Evolutionary conservation across 2,888 invertebrate species (phyloP), one percentile per base, ranked within the genome.

Genomic region (Teinopalpus imperialis): DNA sequence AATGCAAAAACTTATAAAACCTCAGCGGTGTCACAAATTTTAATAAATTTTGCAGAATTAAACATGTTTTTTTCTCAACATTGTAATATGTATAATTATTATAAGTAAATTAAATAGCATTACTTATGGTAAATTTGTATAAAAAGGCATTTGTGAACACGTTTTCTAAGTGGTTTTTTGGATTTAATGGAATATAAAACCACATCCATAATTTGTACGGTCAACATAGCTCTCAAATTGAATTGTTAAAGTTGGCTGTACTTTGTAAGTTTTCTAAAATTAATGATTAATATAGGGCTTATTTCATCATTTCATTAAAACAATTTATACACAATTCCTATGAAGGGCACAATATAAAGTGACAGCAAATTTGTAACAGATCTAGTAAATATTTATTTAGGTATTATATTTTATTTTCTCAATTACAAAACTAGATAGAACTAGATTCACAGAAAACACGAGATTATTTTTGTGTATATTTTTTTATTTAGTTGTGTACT

Each of bases 261-360:
- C 34, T 16, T 18, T 23, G 16, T 30, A 23, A 12, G 10, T 34
- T 34, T 40, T 40, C n/a, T 27, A 34, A 34, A 29, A 24, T 2
- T 16, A 16, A 16, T 8, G 2, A 16, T 14, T 9, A 9, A 16
- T 23, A 14, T 16, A 1, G 27, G 46, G 46, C 46, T 46, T 46
- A 35, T 41, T 46, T 46, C 40, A 41, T 46, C 40, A 12, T 12
- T 29, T 6, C 5, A 6, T 21, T 5, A 21, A 7, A 29, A 14
- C 2, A 29, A 13, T 12, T 29, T 23, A 29, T n/a, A 27, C 37
- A 39, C 31, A 30, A 23, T 37, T 44, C 44, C 44, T 45, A 45
- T 20, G 1, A 24, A 39, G 34, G 40, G 34, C 45, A 45, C 39
- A 45, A 45, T 39, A 2, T 27, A 39, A 10, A 27, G 24, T 31